phyloP scores from a whole-genome alignment of 2,888 invertebrate species.

The Horisme vitalbata region DNA sequence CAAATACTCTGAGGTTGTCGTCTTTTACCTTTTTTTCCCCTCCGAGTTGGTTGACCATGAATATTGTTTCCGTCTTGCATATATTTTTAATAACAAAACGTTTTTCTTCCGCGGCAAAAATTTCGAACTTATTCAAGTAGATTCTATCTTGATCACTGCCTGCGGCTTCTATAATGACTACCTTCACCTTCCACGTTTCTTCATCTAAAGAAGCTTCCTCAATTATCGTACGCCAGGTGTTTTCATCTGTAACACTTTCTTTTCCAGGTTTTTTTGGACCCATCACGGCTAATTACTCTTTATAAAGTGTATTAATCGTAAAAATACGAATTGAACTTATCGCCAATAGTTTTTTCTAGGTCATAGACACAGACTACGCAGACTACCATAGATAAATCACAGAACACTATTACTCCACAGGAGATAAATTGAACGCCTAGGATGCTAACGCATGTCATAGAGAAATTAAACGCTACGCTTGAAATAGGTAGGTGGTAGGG shows the following conservation, averaged over 20 bases:
- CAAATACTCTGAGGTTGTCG: constrained; percentile 65
- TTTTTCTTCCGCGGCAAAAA: constrained; percentile 63
- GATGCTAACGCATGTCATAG: too few relatives aligned
- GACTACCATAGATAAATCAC: too few relatives aligned
- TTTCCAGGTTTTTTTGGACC: constrained; percentile 56
- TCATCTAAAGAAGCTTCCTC: constrained; percentile 60
- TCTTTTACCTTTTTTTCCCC: constrained; percentile 71
- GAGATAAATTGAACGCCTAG: too few relatives aligned
- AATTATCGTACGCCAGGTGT: constrained; percentile 57
- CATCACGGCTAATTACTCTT: too few relatives aligned
- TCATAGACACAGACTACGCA: too few relatives aligned
- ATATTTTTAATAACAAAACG: constrained; percentile 75
- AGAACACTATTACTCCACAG: too few relatives aligned
- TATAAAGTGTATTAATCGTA: not conserved
- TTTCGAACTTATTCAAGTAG: constrained; percentile 69
- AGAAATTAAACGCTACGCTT: too few relatives aligned
- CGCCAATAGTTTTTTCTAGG: too few relatives aligned
- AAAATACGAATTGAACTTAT: not conserved
- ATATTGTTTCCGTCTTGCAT: constrained; percentile 72
- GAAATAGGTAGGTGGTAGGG: too few relatives aligned
- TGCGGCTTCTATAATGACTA: constrained; percentile 66
- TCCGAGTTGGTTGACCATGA: constrained; percentile 76
- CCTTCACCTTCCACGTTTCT: constrained; percentile 62
- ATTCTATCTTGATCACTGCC: constrained; percentile 69
- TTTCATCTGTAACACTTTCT: constrained; percentile 45